Conservation (phyloP, 1,140 invertebrate genomes). For the Heliconius hewitsoni region DNA sequence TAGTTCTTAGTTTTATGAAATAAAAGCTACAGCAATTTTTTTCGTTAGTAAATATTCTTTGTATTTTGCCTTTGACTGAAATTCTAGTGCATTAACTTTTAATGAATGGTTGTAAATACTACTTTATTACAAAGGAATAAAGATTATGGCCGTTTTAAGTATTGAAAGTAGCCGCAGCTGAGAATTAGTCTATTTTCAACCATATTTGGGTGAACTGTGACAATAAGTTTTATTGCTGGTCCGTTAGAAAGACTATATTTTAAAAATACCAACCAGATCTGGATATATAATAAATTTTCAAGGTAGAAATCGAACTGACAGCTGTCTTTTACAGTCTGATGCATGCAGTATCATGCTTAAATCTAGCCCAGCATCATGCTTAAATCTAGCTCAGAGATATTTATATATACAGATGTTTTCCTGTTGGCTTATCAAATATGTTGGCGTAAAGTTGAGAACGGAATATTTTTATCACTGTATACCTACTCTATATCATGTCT, state of each 20-base stretch:
- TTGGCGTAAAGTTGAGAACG: too few relatives aligned
- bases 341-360: too few relatives aligned
- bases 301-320: too few relatives aligned
- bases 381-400: too few relatives aligned
- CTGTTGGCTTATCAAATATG: too few relatives aligned
- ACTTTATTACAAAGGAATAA: conserved; percentile 40
- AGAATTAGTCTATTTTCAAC: conserved; percentile 57
- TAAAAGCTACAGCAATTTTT: background rate
- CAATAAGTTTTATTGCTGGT: conserved; percentile 40
- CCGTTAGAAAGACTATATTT: conserved; percentile 39
- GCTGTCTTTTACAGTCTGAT: too few relatives aligned
- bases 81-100: conserved; percentile 24
- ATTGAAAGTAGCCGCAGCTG: background rate
- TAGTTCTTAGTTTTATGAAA: background rate
- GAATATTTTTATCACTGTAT: too few relatives aligned
- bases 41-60: conserved; percentile 1
- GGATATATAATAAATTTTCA: too few relatives aligned
- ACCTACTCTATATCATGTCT: too few relatives aligned
- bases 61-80: conserved; percentile 18
- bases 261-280: background rate
- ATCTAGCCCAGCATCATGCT: too few relatives aligned
- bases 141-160: conserved; percentile 28
- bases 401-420: too few relatives aligned
- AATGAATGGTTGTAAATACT: conserved; percentile 34
- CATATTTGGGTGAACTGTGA: conserved; percentile 46